Conservation (phyloP, 2,113 vertebrate species). For the Cottus gobio region DNA sequence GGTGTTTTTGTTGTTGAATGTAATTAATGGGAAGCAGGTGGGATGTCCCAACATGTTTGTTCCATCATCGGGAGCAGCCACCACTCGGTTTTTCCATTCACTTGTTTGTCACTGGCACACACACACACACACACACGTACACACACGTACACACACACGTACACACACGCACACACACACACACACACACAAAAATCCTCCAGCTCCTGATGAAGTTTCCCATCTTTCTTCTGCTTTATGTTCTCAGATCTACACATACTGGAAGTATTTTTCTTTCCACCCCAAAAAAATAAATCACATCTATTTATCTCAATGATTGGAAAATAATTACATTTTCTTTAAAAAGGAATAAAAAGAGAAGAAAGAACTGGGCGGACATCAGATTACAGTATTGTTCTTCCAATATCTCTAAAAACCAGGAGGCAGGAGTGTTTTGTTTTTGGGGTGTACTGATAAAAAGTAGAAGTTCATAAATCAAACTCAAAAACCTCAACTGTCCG, state of each 20-base stretch:
- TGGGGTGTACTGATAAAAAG: slow-evolving; percentile 27
- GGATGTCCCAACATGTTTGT: slow-evolving; percentile 75
- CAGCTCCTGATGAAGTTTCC: slow-evolving; percentile 18
- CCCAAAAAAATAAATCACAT: not conserved
- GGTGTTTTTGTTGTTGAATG: slow-evolving; percentile 64
- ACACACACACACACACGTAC: slow-evolving; percentile 1
- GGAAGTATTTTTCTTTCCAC: not conserved
- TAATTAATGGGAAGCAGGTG: slow-evolving; percentile 74
- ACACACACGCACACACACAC: not conserved
- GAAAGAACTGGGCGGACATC: not conserved
- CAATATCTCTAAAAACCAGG: slow-evolving; percentile 11
- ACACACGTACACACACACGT: slow-evolving; percentile 13
- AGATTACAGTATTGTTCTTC: slow-evolving; percentile 23
- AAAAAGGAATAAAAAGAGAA: not conserved
- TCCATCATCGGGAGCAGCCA: slow-evolving; percentile 47
- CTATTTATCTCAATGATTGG: slow-evolving; percentile 2
- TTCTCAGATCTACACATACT: slow-evolving; percentile 11
- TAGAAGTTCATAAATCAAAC: slow-evolving; percentile 59
- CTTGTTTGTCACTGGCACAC: slow-evolving; percentile 23
- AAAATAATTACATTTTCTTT: slow-evolving; percentile 13
- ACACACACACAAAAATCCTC: too few species aligned
- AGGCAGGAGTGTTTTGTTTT: not conserved
- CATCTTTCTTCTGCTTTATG: not conserved
- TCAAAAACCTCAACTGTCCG: slow-evolving; percentile 32
- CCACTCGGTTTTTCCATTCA: slow-evolving; percentile 26